Evolutionary conservation across 2,888 invertebrate species (phyloP), one percentile per base, ranked within the genome.

Genomic region (Drosophila mercatorum): DNA sequence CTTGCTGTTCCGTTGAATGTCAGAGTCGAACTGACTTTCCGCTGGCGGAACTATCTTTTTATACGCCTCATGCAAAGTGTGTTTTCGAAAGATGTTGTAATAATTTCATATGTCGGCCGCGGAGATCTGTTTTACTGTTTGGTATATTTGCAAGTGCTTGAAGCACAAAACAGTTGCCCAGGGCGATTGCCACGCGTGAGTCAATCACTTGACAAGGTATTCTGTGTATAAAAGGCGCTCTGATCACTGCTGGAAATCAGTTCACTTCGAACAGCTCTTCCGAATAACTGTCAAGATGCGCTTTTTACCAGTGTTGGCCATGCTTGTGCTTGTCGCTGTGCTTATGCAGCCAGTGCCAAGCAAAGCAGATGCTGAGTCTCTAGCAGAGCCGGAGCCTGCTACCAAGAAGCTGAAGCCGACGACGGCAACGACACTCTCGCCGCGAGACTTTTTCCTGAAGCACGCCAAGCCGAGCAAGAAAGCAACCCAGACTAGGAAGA

Each of bases 361-460:
- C 34, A 26, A 17, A 3, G 60, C 28, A 4, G 10, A 43, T 1
- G 71, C 65, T 34, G 60, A 60, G 7, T 6, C 59, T 2, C n/a
- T 60, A 3, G 46, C 62, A 2, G 57, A 47, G 3, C 38, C 68
- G 2, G 57, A 47, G 3, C 38, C 68, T 7, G 40, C 0, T 6
- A 8, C 28, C 26, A 0, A 41, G 7, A 52, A 12, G 1, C 12
- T 12, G 22, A 22, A 56, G 22, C 12, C 2, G 7, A 7, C 11
- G 6, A 41, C 0, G 26, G 14, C 56, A 5, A 67, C 73, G 0
- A 78, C 77, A 3, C 28, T 79, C 47, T 77, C 77, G 4, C 67
- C 77, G 36, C 74, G 43, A 51, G 75, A 75, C 53, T 22, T 78
- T 6, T 77, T 77, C n/a, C 63, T 77, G 0, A 71, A 61, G 75